Conservation (phyloP, 1,140 invertebrate genomes). For the Aphaenogaster floridana region DNA sequence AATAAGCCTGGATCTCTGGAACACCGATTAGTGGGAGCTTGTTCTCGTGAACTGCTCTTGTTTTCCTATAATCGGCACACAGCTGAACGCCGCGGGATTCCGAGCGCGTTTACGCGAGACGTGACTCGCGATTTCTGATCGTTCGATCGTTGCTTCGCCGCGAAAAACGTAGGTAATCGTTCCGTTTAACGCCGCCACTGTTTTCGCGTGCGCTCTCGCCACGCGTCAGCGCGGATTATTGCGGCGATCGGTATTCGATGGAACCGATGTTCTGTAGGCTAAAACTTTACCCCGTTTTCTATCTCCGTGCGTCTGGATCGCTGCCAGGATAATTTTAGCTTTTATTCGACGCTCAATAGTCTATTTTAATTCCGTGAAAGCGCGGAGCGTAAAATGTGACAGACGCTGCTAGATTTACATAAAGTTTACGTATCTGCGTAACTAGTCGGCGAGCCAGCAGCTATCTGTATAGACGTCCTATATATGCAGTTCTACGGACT, state of each 20-base stretch:
- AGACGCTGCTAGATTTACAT: conserved; percentile 62
- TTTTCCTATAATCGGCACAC: not conserved
- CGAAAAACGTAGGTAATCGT: not conserved
- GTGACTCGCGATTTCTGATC: conserved; percentile 15
- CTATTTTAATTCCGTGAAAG: conserved; percentile 80
- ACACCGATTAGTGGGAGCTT: not conserved
- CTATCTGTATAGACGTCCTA: conserved; percentile 6
- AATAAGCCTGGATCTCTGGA: not conserved
- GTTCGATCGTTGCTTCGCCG: conserved; percentile 16
- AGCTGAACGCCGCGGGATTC: not conserved
- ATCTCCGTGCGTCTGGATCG: conserved; percentile 78
- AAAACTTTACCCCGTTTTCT: conserved; percentile 69
- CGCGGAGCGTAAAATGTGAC: conserved; percentile 72
- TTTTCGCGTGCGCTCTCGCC: conserved; percentile 19
- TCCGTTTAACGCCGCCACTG: not conserved
- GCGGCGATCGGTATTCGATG: conserved; percentile 44
- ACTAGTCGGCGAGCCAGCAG: not conserved
- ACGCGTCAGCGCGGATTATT: conserved; percentile 2
- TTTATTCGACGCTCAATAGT: conserved; percentile 81
- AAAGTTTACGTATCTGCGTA: conserved; percentile 62
- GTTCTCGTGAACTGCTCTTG: not conserved
- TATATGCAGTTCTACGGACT: conserved; percentile 18
- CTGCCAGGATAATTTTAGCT: conserved; percentile 81
- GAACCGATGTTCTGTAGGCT: conserved; percentile 58
- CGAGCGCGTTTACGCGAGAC: not conserved